Conservation (phyloP, 2,113 vertebrate species). For the Abramis brama region DNA sequence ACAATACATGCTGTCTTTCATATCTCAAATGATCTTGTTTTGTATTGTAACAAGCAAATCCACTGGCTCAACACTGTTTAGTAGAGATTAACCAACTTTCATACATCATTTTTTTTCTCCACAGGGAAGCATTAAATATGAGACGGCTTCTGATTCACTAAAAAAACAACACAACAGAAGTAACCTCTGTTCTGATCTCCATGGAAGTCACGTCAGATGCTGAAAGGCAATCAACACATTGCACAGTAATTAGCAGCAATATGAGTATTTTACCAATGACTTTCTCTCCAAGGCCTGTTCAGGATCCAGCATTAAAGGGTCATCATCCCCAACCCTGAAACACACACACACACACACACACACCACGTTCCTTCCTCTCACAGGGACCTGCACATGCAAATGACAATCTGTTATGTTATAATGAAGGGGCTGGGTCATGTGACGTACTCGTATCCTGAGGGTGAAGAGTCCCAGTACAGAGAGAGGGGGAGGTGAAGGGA, state of each 20-base stretch:
- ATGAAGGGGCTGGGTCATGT: constrained; percentile 69
- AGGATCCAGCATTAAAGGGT: constrained; percentile 64
- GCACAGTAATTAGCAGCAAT: constrained; percentile 59
- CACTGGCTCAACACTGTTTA: background rate
- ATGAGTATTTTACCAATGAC: constrained; percentile 53
- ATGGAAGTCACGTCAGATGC: constrained; percentile 29
- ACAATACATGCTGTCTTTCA: background rate
- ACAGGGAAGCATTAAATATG: background rate
- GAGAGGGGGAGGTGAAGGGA: constrained; percentile 31
- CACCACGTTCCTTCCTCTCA: constrained; percentile 52
- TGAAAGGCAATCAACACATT: constrained; percentile 44
- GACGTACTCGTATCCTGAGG: constrained; percentile 47
- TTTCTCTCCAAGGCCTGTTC: constrained; percentile 63
- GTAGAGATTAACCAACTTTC: constrained; percentile 21
- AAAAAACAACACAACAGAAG: constrained; percentile 31
- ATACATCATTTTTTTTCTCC: background rate
- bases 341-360: constrained; percentile 54
- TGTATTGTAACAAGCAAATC: constrained; percentile 15
- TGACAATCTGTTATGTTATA: constrained; percentile 74
- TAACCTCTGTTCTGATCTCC: background rate
- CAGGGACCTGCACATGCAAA: constrained; percentile 68
- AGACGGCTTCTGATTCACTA: constrained; percentile 21
- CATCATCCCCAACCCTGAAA: constrained; percentile 43
- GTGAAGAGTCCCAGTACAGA: constrained; percentile 18
- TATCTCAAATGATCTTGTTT: background rate